phyloP scores from a whole-genome alignment of 2,113 vertebrate species.

The Neodon shergylaensis region DNA sequence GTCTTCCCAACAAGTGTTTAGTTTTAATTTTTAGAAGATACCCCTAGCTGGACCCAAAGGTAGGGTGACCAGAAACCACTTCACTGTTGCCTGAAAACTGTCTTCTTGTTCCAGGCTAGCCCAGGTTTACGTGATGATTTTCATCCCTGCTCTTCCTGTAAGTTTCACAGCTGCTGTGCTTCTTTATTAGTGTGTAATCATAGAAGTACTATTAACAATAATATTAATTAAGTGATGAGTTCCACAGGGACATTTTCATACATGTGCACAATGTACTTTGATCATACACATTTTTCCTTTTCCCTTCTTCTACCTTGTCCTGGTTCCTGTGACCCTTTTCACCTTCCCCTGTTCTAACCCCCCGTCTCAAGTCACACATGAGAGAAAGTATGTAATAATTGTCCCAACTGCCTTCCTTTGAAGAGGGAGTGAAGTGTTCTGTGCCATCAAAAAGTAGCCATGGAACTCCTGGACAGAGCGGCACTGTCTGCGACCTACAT shows the following conservation, averaged over 20 bases:
- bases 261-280: not conserved
- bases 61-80: not conserved
- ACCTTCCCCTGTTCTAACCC: not conserved
- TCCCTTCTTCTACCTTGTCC: not conserved
- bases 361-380: not conserved
- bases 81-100: not conserved
- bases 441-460: not conserved
- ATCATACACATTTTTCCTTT: not conserved
- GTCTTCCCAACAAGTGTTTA: not conserved
- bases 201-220: not conserved
- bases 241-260: not conserved
- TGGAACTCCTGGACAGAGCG: not conserved
- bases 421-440: not conserved
- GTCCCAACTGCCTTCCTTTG: not conserved
- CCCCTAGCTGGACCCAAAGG: not conserved
- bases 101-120: slow-evolving; percentile 88
- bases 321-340: not conserved
- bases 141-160: slow-evolving; percentile 94
- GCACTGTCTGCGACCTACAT: not conserved
- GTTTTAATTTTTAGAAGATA: slow-evolving; percentile 16
- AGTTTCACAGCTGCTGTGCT: slow-evolving; percentile 80
- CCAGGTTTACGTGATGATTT: slow-evolving; percentile 91
- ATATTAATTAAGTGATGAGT: not conserved
- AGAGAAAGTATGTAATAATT: not conserved
- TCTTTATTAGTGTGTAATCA: not conserved